Conservation (phyloP, 2,888 invertebrate genomes). For the Ypsolopha scabrella region DNA sequence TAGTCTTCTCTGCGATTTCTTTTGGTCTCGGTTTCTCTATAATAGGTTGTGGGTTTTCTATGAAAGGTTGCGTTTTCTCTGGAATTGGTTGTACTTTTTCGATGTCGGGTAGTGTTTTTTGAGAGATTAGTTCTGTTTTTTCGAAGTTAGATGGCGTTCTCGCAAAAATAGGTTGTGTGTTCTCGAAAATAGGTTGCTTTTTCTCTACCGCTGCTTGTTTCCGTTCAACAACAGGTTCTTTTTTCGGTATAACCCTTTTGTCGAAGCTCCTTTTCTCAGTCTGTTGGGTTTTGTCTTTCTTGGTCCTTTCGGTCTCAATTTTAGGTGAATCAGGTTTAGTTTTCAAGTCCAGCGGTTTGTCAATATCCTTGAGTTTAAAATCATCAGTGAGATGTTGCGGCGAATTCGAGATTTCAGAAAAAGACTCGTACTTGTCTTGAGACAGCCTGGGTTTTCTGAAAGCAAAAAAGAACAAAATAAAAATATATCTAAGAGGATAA, state of each 20-base stretch:
- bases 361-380: slow-evolving; percentile 9
- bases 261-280: not conserved
- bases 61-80: not conserved
- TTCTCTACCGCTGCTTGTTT: no score
- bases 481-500: no score
- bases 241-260: no score
- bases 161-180: no score
- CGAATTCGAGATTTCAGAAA: slow-evolving; percentile 54
- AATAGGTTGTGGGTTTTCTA: not conserved
- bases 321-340: slow-evolving; percentile 18
- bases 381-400: slow-evolving; percentile 52
- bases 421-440: slow-evolving; percentile 57
- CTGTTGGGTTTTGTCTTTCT: not conserved
- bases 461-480: slow-evolving; percentile 7
- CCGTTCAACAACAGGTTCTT: no score
- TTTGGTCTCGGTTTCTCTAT: not conserved
- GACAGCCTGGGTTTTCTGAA: slow-evolving; percentile 54
- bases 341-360: no score
- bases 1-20: not conserved
- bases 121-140: slow-evolving; percentile 12
- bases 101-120: slow-evolving; percentile 38
- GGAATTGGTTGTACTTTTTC: slow-evolving; percentile 8
- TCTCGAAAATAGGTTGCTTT: no score
- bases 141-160: not conserved
- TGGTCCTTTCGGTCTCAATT: slow-evolving; percentile 33